Evolutionary conservation across 2,113 vertebrate genomes (phyloP), one percentile per base, ranked within the genome.

Genomic region (Nymphicus hollandicus): DNA sequence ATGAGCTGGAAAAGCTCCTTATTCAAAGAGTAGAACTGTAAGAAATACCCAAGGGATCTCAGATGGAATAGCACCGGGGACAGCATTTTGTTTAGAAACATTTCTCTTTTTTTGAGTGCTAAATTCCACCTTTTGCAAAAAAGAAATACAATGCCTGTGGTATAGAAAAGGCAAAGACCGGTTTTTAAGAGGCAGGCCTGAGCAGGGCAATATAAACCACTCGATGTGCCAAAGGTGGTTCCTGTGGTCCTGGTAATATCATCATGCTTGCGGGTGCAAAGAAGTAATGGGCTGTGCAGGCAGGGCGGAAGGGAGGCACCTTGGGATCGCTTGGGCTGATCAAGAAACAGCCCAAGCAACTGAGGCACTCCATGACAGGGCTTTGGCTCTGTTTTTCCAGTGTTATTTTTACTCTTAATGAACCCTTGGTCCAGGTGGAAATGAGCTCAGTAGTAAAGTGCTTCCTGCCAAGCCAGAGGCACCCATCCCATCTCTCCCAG

Each of bases 361-460:
- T 2, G n/a, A 70, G 46, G 37, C 35, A 3, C 39, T 65, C 74
- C 70, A 19, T 9, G 46, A 25, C 52, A 17, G 13, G 19, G 2
- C 79, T 83, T 66, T 86, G 90, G 49, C 82, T 80, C 88, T 33
- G 53, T 24, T 80, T 53, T 19, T 25, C 23, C 9, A 47, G 43
- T 22, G 74, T 81, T 96, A 83, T 97, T 96, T 96, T 94, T 83
- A 74, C 74, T 73, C 41, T 49, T 53, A 44, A 49, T 13, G 58
- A 58, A 37, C 63, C 33, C n/a, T 61, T 41, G 85, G 27, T 22
- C 61, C 37, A 37, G 66, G 35, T 95, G 92, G 95, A 97, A 97
- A 95, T 93, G 95, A 96, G 86, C 88, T 96, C 89, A 96, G 69
- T 58, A 93, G 73, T 58, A 73, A 69, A 17, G 39, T 11, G 88